phyloP scores from a whole-genome alignment of 1,140 invertebrate species.

The Latrodectus geometricus region DNA sequence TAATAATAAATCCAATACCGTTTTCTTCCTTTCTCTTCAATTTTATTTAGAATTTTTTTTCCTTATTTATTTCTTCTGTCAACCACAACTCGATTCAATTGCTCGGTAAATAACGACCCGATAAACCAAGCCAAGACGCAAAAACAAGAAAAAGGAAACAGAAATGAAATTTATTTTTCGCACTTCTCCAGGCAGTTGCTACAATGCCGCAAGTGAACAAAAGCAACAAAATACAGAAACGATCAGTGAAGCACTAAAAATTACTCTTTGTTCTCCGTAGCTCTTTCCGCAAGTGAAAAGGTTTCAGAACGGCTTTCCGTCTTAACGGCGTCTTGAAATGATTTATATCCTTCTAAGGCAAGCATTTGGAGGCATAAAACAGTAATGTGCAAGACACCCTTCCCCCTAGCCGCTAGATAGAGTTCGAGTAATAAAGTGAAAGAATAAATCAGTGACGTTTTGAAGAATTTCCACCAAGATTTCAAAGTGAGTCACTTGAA shows the following conservation, averaged over 20 bases:
- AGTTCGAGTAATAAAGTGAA: too few species aligned
- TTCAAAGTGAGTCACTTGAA: too few species aligned
- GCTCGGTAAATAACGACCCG: conserved; percentile 1
- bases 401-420: too few species aligned
- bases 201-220: conserved; percentile 3
- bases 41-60: not conserved
- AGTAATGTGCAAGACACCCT: too few species aligned
- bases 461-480: too few species aligned
- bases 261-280: conserved; percentile 3
- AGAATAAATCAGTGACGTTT: too few species aligned
- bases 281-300: not conserved
- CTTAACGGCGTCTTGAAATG: not conserved
- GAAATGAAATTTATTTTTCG: conserved; percentile 2
- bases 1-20: not conserved
- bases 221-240: conserved; percentile 2
- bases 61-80: conserved; percentile 3
- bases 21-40: not conserved
- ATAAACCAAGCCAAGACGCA: not conserved
- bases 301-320: not conserved
- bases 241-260: not conserved
- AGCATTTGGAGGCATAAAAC: too few species aligned
- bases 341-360: not conserved
- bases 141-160: too few species aligned
- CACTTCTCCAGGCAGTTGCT: not conserved
- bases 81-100: conserved; percentile 5